Percentiles rank a stretch among this genome's conserved stretches.
phyloP scores from a whole-genome alignment of 2,888 invertebrate species.

The Archips xylosteana region DNA sequence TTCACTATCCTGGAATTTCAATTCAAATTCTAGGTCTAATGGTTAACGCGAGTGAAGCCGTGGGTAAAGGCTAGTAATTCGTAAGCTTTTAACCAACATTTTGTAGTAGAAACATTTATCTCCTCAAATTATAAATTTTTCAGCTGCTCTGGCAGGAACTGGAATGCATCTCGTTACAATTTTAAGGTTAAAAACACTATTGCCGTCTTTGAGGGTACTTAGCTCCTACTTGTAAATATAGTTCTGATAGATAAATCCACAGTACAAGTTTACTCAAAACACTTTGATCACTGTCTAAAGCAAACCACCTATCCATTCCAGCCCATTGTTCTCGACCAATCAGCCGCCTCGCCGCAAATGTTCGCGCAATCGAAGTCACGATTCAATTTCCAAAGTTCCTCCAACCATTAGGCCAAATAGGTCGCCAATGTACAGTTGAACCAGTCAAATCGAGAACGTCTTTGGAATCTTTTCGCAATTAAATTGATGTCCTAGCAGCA shows the following conservation, averaged over 20 bases:
- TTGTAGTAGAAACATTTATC: too few relatives aligned
- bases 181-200: background rate
- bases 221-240: background rate
- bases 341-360: constrained; percentile 20
- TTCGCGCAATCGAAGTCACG: constrained; percentile 37
- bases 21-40: too few relatives aligned
- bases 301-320: constrained; percentile 11
- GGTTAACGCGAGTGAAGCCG: too few relatives aligned
- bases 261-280: background rate
- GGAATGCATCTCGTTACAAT: too few relatives aligned
- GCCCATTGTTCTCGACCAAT: background rate
- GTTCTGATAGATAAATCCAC: background rate
- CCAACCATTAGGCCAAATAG: constrained; percentile 33
- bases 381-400: constrained; percentile 34
- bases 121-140: too few relatives aligned
- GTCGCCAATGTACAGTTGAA: constrained; percentile 24
- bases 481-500: background rate
- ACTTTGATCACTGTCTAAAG: constrained; percentile 9
- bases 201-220: background rate
- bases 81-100: too few relatives aligned
- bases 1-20: too few relatives aligned
- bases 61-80: too few relatives aligned
- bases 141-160: too few relatives aligned
- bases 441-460: background rate
- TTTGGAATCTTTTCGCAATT: background rate